Conservation (phyloP, 2,888 invertebrate genomes). For the Eupeodes latifasciatus region DNA sequence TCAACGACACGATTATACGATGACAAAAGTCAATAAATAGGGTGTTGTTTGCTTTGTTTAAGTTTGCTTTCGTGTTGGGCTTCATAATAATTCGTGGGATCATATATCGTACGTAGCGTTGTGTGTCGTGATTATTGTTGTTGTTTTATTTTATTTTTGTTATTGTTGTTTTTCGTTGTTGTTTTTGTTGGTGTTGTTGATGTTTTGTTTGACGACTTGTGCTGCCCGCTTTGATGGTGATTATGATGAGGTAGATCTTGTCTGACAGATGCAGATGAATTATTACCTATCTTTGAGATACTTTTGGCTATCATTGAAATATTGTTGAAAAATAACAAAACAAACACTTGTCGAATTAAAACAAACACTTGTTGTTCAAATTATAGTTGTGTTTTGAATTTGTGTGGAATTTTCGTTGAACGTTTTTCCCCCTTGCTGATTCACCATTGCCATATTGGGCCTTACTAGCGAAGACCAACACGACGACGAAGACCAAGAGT, state of each 20-base stretch:
- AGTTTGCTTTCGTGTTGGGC: constrained; percentile 74
- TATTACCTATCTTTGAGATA: constrained; percentile 55
- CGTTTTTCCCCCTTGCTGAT: constrained; percentile 20
- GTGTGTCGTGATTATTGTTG: constrained; percentile 64
- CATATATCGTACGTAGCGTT: constrained; percentile 43
- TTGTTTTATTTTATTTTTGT: constrained; percentile 36
- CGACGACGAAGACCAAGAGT: constrained; percentile 78
- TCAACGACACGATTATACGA: constrained; percentile 70
- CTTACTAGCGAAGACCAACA: too few species aligned
- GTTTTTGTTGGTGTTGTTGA: constrained; percentile 23
- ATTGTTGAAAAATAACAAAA: constrained; percentile 46
- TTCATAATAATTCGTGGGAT: constrained; percentile 65
- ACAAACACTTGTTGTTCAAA: constrained; percentile 54
- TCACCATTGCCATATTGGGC: constrained; percentile 1
- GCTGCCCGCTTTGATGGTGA: constrained; percentile 43
- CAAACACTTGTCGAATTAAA: constrained; percentile 51
- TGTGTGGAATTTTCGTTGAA: constrained; percentile 61
- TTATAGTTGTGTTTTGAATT: constrained; percentile 24
- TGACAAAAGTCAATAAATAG: constrained; percentile 76
- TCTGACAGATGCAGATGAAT: constrained; percentile 72
- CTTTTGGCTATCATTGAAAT: constrained; percentile 28
- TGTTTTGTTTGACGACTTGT: constrained; percentile 62
- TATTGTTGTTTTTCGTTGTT: constrained; percentile 30
- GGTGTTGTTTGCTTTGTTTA: constrained; percentile 75
- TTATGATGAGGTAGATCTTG: constrained; percentile 51